Conservation (phyloP, 2,113 vertebrate genomes). For the Oxyruncus cristatus region DNA sequence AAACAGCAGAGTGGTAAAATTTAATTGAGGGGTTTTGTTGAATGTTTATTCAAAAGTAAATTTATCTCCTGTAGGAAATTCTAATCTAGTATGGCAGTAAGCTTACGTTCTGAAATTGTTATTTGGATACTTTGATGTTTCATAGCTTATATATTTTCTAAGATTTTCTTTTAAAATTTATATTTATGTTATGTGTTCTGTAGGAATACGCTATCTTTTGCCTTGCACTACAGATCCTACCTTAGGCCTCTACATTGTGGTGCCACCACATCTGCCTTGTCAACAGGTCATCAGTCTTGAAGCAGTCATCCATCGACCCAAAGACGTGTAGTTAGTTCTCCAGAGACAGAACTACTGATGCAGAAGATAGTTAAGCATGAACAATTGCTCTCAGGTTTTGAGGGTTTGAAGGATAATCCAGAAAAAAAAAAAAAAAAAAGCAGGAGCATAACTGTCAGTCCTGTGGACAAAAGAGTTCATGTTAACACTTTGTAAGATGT, state of each 20-base stretch:
- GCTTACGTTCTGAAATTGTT: background rate
- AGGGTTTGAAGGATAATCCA: background rate
- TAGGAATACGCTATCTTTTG: background rate
- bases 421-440: background rate
- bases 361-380: background rate
- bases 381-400: background rate
- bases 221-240: background rate
- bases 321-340: background rate
- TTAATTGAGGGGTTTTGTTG: background rate
- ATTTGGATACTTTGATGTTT: background rate
- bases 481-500: background rate
- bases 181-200: background rate
- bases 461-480: background rate
- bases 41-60: background rate
- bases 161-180: background rate
- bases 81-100: background rate
- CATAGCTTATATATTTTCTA: background rate
- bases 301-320: background rate
- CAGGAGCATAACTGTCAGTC: background rate
- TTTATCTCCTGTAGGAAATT: background rate
- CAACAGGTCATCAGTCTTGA: background rate
- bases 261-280: background rate
- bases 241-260: background rate
- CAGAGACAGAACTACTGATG: conserved; percentile 8
- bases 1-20: background rate